phyloP scores from a whole-genome alignment of 2,888 invertebrate species.

The Melanostoma mellinum region DNA sequence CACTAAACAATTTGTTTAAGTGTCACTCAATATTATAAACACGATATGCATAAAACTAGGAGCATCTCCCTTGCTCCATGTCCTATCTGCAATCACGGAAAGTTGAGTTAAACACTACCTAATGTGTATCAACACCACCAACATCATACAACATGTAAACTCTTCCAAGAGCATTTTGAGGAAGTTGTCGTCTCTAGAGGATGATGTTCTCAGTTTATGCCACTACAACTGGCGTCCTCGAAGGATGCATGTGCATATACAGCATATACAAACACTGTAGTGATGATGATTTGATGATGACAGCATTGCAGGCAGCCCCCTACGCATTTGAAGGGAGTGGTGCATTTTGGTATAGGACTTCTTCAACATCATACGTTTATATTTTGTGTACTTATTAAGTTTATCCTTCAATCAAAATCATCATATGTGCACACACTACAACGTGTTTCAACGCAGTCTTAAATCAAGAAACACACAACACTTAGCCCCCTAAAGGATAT shows the following conservation, averaged over 20 bases:
- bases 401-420: constrained; percentile 62
- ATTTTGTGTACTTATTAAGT: constrained; percentile 23
- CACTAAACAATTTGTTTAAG: constrained; percentile 57
- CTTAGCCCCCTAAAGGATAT: neutral
- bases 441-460: constrained; percentile 36
- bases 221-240: constrained; percentile 33
- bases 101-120: constrained; percentile 51
- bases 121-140: constrained; percentile 36
- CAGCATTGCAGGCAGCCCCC: constrained; percentile 28
- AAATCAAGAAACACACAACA: constrained; percentile 21
- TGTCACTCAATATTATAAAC: constrained; percentile 61
- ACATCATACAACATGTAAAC: constrained; percentile 31
- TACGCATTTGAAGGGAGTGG: constrained; percentile 32
- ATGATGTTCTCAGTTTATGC: constrained; percentile 40
- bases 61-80: constrained; percentile 45
- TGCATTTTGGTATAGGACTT: constrained; percentile 32
- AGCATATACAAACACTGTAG: neutral
- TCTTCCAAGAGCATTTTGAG: constrained; percentile 56
- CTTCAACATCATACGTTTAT: neutral
- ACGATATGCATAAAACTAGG: constrained; percentile 15
- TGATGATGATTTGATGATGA: constrained; percentile 60
- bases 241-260: constrained; percentile 3
- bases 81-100: constrained; percentile 60
- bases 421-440: constrained; percentile 8
- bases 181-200: constrained; percentile 63